phyloP scores from a whole-genome alignment of 1,140 invertebrate genomes.

The Drosophila tropicalis region DNA sequence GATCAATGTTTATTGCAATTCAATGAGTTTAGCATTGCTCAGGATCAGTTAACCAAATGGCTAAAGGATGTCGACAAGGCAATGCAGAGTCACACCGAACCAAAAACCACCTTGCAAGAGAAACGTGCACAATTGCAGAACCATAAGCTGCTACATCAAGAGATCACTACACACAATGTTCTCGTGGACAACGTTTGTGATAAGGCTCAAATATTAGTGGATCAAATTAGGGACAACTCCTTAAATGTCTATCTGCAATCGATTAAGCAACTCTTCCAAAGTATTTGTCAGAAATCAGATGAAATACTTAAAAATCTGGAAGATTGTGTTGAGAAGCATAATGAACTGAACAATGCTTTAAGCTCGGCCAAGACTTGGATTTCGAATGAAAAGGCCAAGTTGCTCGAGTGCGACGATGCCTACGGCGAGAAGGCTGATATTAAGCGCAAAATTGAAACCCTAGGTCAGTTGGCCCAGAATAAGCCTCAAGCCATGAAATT shows the following conservation, averaged over 20 bases:
- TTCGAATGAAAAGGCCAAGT: constrained; percentile 89
- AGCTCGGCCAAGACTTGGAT: constrained; percentile 92
- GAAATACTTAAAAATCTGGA: constrained; percentile 93
- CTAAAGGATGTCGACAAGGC: constrained; percentile 94
- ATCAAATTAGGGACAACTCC: constrained; percentile 94
- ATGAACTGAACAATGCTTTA: constrained; percentile 88
- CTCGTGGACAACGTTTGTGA: constrained; percentile 95
- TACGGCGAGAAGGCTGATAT: constrained; percentile 93
- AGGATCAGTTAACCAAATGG: constrained; percentile 97
- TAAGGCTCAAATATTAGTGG: constrained; percentile 94
- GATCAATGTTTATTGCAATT: constrained; percentile 95
- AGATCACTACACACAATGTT: constrained; percentile 95
- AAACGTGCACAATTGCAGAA: constrained; percentile 97
- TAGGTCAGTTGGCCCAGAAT: constrained; percentile 88
- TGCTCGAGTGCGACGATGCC: constrained; percentile 90
- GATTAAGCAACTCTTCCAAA: constrained; percentile 94
- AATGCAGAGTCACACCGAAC: constrained; percentile 95
- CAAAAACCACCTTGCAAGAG: constrained; percentile 95
- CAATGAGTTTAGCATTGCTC: constrained; percentile 92
- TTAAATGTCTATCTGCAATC: constrained; percentile 94
- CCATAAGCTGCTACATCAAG: constrained; percentile 97
- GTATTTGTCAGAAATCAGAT: constrained; percentile 94
- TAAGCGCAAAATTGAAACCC: constrained; percentile 87
- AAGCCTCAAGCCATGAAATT: constrained; percentile 89
- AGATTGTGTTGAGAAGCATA: constrained; percentile 93